Percentiles rank a stretch among this genome's conserved stretches.
Conservation (phyloP, 2,888 invertebrate genomes). For the Chrysolina oricalcia region DNA sequence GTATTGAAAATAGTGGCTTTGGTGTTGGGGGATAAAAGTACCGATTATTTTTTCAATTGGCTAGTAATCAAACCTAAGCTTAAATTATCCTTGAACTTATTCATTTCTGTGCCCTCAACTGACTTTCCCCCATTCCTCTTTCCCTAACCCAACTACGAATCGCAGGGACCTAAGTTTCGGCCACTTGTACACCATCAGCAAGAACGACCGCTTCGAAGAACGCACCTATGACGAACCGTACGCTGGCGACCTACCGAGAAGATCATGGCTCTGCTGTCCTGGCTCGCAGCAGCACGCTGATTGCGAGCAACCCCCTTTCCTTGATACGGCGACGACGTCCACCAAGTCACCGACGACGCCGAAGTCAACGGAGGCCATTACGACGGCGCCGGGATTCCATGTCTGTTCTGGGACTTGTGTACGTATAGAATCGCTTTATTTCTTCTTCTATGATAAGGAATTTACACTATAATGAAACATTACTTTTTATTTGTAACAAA, state of each 20-base stretch:
- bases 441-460: too few relatives aligned
- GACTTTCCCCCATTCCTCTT: not conserved
- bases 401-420: conserved; percentile 65
- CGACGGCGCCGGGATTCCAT: conserved; percentile 60
- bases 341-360: conserved; percentile 37
- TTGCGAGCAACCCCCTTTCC: conserved; percentile 66
- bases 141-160: not conserved
- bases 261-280: conserved; percentile 74
- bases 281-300: conserved; percentile 67
- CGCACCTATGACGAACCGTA: conserved; percentile 71
- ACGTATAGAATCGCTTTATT: conserved; percentile 57
- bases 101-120: conserved; percentile 2
- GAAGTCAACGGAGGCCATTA: conserved; percentile 26
- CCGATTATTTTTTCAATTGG: too few relatives aligned
- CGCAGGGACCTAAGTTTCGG: conserved; percentile 66
- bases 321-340: conserved; percentile 54
- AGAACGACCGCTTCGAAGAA: conserved; percentile 65
- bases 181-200: conserved; percentile 73
- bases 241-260: conserved; percentile 68
- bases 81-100: not conserved
- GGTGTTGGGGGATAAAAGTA: too few relatives aligned
- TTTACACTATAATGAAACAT: too few relatives aligned
- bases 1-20: too few relatives aligned
- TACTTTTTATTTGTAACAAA: too few relatives aligned
- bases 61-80: too few relatives aligned